Evolutionary conservation across 2,113 vertebrate genomes (phyloP).

Genomic region (Clarias macrocephalus): DNA sequence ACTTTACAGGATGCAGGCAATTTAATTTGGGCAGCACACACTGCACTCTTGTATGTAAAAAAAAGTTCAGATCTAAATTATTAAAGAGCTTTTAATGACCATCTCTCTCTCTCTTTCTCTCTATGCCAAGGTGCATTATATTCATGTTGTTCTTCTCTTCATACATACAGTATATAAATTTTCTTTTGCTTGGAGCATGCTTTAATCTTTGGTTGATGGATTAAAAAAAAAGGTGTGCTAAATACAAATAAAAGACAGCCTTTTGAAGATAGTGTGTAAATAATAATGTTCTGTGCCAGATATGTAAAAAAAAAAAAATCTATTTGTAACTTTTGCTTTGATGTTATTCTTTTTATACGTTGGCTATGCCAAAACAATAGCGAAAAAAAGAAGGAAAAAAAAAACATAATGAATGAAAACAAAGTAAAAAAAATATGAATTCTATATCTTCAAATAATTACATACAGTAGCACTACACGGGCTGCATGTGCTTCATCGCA

Average conservation of each 20-base stretch:
- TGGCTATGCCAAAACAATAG: too few relatives aligned
- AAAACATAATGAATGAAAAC: too few relatives aligned
- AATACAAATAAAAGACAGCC: background rate
- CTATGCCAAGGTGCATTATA: background rate
- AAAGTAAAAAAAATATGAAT: too few relatives aligned
- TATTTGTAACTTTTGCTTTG: background rate
- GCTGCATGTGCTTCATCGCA: background rate
- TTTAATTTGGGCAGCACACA: background rate
- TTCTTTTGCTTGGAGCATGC: background rate
- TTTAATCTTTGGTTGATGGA: background rate
- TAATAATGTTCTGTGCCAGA: background rate
- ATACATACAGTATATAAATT: background rate
- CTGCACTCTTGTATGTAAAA: background rate
- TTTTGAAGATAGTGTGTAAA: background rate
- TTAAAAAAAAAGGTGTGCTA: background rate
- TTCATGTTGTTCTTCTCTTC: background rate
- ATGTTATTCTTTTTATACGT: background rate
- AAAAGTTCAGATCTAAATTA: slow-evolving; percentile 5
- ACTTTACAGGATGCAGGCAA: background rate
- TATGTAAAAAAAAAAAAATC: background rate
- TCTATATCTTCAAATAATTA: too few relatives aligned
- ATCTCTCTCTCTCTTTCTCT: too few relatives aligned
- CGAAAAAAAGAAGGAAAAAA: too few relatives aligned
- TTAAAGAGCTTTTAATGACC: slow-evolving; percentile 17
- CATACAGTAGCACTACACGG: too few relatives aligned